Base-by-base conservation (phyloP, 2,113 vertebrate species). In the Poecilia latipinna region DNA sequence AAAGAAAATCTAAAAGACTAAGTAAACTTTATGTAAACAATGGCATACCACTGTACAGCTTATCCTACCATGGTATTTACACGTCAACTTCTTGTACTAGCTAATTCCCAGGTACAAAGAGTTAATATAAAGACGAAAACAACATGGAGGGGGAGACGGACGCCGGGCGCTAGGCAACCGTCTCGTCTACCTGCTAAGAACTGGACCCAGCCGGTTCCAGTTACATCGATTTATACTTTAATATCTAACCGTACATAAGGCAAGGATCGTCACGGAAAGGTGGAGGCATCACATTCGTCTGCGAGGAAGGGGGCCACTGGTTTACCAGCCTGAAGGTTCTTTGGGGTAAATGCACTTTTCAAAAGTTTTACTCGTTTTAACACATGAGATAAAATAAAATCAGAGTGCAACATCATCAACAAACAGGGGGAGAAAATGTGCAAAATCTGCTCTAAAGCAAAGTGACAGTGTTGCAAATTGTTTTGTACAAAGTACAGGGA, bases 11-110 rank as follows among this genome's bases (percentile, higher is more conserved):
- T 88, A 83, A 89, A 94, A 85, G 94, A 87, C 94, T 96, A 96
- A 91, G 95, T 93, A 33, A 96, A 96, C 93, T 95, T 96, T 93
- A 94, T 97, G 97, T 98, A 98, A 98, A 99, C 97, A 95, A 96
- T 95, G 91, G 94, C 92, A 97, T 95, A 96, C 90, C 95, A 96
- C 95, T 96, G 95, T 93, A 96, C 95, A 94, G 94, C 94, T 96
- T 92, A 93, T 93, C 92, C 94, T 94, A 94, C 95, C 94, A 94
- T 92, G 90, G 87, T 97, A 97, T 96, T 95, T 97, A 97, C 96
- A 97, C 85, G 93, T 95, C 91, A 91, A 89, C 87, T 90, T 88
- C 61, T 86, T 88, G 71, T 77, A 78, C 76, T 74, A 88, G 85
- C 83, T 87, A 86, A 75, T 86, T 88, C 83, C 82, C 86, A 82